Evolutionary conservation across 2,797 vertebrate genomes (phyloP).

Genomic region (Heteromormyrus szaboi): DNA sequence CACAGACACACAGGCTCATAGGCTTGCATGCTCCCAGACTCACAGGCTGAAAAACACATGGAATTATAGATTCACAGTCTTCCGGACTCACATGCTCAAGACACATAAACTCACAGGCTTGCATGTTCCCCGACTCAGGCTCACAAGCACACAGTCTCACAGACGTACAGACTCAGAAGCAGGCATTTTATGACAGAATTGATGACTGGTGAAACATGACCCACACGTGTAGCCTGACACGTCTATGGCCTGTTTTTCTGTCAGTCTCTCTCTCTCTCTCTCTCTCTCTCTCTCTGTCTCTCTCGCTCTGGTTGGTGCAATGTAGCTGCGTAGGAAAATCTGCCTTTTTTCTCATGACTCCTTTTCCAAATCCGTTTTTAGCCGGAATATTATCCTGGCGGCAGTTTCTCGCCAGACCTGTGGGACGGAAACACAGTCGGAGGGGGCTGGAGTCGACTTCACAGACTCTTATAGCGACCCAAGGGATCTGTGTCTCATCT

Average conservation of each 20-base stretch:
- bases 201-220: conserved; percentile 59
- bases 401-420: not conserved
- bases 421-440: not conserved
- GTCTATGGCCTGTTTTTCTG: conserved; percentile 40
- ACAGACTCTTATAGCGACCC: not conserved
- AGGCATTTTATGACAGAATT: conserved; percentile 53
- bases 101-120: not conserved
- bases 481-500: not conserved
- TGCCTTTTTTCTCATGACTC: not conserved
- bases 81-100: too few species aligned
- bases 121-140: not conserved
- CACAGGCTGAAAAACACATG: not conserved
- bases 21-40: not conserved
- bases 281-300: conserved; percentile 18
- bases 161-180: conserved; percentile 21
- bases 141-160: not conserved
- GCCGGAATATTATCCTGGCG: not conserved
- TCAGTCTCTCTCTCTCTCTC: not conserved
- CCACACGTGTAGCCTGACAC: conserved; percentile 39
- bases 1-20: not conserved
- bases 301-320: conserved; percentile 33
- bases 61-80: not conserved
- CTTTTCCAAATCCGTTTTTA: conserved; percentile 7
- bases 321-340: conserved; percentile 25
- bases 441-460: not conserved